These are phyloP conservation scores for Papilio polytes DNA, from an alignment of 1,140 invertebrate species.

Conservation along the genomic window DNA sequence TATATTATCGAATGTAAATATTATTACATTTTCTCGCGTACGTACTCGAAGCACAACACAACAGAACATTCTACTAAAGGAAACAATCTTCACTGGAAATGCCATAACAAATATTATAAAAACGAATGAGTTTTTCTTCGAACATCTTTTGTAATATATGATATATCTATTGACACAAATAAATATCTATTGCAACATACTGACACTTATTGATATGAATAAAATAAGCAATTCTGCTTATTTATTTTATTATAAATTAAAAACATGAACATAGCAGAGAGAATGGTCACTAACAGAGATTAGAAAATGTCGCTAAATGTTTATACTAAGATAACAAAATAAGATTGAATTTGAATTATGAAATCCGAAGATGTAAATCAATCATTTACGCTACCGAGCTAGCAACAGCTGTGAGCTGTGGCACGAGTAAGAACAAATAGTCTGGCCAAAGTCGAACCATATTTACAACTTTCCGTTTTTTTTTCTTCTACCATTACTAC, in stretches of 20 bases:
- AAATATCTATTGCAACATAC: slow-evolving; percentile 16
- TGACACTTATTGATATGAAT: background rate
- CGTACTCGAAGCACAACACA: background rate
- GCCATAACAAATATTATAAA: slow-evolving; percentile 20
- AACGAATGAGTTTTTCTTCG: slow-evolving; percentile 12
- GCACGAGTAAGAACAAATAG: too few relatives aligned
- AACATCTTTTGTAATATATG: background rate
- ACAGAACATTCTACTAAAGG: slow-evolving; percentile 7
- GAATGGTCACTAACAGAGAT: background rate
- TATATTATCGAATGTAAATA: slow-evolving; percentile 4
- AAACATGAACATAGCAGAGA: background rate
- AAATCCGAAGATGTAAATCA: background rate
- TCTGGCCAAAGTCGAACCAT: too few relatives aligned
- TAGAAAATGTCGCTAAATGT: background rate
- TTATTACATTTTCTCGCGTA: background rate
- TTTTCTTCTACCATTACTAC: too few relatives aligned
- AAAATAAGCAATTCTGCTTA: background rate
- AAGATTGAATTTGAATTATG: background rate
- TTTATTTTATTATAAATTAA: background rate
- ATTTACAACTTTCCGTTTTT: too few relatives aligned
- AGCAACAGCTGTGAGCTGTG: background rate
- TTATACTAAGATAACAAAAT: slow-evolving; percentile 38
- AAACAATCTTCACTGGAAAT: slow-evolving; percentile 11
- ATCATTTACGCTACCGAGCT: background rate
- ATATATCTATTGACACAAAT: slow-evolving; percentile 11